A percentile compares a stretch with the other conserved stretches of the same genome.
phyloP scores from a whole-genome alignment of 2,113 vertebrate species.

The Callaeas wilsoni region DNA sequence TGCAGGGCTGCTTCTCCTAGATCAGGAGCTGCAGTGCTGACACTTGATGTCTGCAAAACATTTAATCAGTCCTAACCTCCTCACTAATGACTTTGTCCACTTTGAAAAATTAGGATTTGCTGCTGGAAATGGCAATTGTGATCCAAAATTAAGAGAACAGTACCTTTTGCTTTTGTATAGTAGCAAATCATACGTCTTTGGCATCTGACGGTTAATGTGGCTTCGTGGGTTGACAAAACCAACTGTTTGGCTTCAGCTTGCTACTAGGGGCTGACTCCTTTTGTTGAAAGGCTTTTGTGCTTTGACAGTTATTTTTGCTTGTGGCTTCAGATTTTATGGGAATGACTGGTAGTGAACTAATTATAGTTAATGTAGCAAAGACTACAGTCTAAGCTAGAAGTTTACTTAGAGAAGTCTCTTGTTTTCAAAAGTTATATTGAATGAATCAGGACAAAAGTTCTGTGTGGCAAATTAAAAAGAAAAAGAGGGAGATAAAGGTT shows the following conservation, averaged over 20 bases:
- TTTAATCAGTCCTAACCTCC: background rate
- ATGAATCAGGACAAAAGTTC: background rate
- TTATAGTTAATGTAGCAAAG: background rate
- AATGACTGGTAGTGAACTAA: background rate
- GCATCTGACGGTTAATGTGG: background rate
- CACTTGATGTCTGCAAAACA: background rate
- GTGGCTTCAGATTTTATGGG: background rate
- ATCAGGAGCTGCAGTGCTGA: background rate
- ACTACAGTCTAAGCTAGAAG: background rate
- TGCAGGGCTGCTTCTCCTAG: background rate
- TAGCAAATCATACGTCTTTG: background rate
- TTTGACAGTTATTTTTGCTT: background rate
- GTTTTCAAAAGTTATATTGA: background rate
- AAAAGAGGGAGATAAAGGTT: background rate
- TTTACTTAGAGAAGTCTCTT: background rate
- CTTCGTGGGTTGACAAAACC: background rate
- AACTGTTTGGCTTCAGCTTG: background rate
- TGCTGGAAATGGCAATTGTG: accelerated
- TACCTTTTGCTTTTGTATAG: background rate
- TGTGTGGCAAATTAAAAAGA: background rate
- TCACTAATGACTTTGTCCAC: background rate
- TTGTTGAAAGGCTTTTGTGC: background rate
- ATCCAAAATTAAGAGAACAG: background rate
- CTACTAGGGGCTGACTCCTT: background rate
- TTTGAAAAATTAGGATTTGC: background rate